These are phyloP conservation scores for Drosophila equinoxialis DNA, from an alignment of 1,140 invertebrate genomes.

Conservation along the genomic window DNA sequence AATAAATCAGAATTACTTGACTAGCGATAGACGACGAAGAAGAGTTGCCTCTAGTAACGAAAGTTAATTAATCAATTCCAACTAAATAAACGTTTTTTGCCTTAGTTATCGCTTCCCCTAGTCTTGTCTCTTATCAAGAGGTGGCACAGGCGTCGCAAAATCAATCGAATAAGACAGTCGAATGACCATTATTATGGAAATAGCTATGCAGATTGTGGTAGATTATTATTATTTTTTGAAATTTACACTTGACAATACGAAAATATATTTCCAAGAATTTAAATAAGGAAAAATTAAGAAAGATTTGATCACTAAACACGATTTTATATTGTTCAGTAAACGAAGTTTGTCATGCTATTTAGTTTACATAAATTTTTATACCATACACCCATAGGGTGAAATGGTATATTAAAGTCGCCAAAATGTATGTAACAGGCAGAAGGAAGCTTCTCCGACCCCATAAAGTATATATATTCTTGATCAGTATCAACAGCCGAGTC, in stretches of 20 bases:
- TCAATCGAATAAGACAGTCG: constrained; percentile 18
- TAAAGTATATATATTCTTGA: no score
- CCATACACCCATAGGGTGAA: no score
- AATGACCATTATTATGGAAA: constrained; percentile 34
- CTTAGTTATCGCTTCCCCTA: constrained; percentile 22
- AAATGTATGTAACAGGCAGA: no score
- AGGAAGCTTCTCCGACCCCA: no score
- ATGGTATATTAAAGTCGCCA: no score
- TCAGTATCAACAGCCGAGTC: no score
- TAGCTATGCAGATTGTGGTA: constrained; percentile 28
- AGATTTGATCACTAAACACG: no score
- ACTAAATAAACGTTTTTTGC: constrained; percentile 18
- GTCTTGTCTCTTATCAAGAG: constrained; percentile 29
- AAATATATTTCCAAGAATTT: no score
- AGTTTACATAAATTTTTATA: no score
- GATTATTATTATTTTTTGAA: not conserved
- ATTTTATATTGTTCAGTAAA: no score
- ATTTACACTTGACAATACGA: not conserved
- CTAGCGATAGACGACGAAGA: not conserved
- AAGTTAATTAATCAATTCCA: constrained; percentile 51
- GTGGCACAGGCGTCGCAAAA: constrained; percentile 14
- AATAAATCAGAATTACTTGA: not conserved
- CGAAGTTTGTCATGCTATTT: no score
- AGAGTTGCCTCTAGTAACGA: constrained; percentile 7
- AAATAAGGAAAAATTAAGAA: no score